Evolutionary conservation across 1,140 invertebrate genomes (phyloP).

Genomic region (Dreissena polymorpha): DNA sequence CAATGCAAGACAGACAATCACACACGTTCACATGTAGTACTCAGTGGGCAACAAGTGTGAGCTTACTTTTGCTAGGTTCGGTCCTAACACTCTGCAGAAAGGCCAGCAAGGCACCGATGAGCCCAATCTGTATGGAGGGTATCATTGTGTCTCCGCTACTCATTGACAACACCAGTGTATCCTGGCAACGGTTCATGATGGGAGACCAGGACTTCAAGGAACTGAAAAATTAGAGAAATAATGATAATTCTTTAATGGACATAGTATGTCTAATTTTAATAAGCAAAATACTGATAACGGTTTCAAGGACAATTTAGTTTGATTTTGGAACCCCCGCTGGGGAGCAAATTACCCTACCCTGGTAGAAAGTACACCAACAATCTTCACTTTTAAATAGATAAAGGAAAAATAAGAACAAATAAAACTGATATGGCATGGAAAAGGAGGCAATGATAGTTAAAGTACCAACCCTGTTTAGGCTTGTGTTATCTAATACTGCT

Average conservation of each 20-base stretch:
- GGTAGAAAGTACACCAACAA: neutral
- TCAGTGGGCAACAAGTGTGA: neutral
- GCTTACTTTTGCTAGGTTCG: constrained; percentile 44
- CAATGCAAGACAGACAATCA: no score
- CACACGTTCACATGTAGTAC: no score
- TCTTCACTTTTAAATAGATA: no score
- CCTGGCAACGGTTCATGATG: constrained; percentile 38
- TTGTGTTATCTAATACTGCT: no score
- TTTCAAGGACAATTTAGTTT: no score
- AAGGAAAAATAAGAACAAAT: no score
- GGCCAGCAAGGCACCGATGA: constrained; percentile 65
- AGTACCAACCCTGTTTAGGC: neutral
- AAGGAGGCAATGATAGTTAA: neutral
- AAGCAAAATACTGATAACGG: neutral
- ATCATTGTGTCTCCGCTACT: constrained; percentile 62
- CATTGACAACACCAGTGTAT: constrained; percentile 55
- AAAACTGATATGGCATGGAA: neutral
- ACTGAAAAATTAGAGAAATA: constrained; percentile 49
- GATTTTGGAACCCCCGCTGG: no score
- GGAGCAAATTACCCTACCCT: no score
- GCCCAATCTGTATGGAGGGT: constrained; percentile 71
- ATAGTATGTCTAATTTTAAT: neutral
- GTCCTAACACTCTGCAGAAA: constrained; percentile 59
- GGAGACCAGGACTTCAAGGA: constrained; percentile 44
- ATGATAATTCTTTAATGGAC: constrained; percentile 16